Percentiles rank a stretch among this genome's conserved stretches.
Conservation (phyloP, 1,140 invertebrate genomes). For the Panagrolaimus sp. region DNA sequence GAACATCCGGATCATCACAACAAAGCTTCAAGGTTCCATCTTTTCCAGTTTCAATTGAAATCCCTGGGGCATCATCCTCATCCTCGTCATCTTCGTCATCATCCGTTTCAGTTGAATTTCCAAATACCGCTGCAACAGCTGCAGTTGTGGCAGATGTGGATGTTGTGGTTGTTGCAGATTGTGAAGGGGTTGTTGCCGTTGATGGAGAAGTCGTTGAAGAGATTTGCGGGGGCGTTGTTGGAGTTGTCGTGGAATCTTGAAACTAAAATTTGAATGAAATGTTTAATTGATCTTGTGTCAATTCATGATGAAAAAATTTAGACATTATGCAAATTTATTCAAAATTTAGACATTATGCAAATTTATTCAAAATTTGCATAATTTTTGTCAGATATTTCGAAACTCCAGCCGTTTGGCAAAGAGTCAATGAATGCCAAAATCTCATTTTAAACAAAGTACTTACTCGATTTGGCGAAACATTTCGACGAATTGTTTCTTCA, state of each 20-base stretch:
- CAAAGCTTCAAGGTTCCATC: slow-evolving; percentile 48
- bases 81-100: slow-evolving; percentile 44
- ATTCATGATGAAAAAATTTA: too few species aligned
- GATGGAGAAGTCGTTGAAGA: too few species aligned
- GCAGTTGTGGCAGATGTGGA: not conserved
- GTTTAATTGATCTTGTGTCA: too few species aligned
- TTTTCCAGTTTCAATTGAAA: slow-evolving; percentile 45
- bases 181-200: slow-evolving; percentile 12
- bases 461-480: slow-evolving; percentile 51
- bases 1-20: slow-evolving; percentile 45
- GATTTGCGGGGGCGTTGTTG: not conserved
- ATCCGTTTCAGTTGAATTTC: not conserved
- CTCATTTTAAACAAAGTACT: too few species aligned
- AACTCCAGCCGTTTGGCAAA: too few species aligned
- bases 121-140: slow-evolving; percentile 17
- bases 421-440: too few species aligned
- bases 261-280: not conserved
- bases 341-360: too few species aligned
- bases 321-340: too few species aligned
- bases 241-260: not conserved
- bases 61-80: slow-evolving; percentile 37
- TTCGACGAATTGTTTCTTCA: slow-evolving; percentile 54
- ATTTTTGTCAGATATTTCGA: too few species aligned
- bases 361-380: too few species aligned
- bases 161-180: not conserved